Base-by-base conservation (phyloP, 1,140 invertebrate genomes). In the Bombus fervidus region DNA sequence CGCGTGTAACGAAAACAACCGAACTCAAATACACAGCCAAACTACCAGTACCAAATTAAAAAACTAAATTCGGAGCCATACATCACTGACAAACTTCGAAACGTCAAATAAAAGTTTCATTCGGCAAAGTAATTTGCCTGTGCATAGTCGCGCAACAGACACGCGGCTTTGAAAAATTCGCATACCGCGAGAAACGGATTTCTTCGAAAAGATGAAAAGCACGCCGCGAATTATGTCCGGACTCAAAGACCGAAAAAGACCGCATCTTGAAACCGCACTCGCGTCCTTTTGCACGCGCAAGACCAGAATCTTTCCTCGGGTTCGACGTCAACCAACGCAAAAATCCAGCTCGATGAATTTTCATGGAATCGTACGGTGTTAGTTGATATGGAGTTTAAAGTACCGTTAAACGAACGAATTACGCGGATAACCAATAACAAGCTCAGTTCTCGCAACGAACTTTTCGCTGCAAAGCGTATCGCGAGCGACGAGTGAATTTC, bases 181-280 rank as follows among this genome's bases (percentile, higher is more conserved):
- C 10, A 47, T 15, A 3, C 59, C 37, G 22, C 37, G 64, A 57
- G 82, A 22, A 78, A 37, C 22, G 41, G 37, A 59, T 22, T 66
- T 37, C 47, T 64, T 28, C 74, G 82, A 69, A 39, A 22, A 47
- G 34, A 57, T 64, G n/a, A 37, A 68, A 59, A 83, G 31, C 66
- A 31, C 12, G 43, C 31, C 43, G 68, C 69, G 82, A 57, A 87
- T 81, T 72, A 71, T 73, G 66, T 25, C 5, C 53, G 10, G 28
- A 28, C 12, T 53, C 59, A 59, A 85, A 43, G 71, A 22, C 6
- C 28, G 79, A 57, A 43, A 6, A 81, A 66, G 47, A 73, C 71
- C 71, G 71, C 47, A 25, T 9, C 34, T 57, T 18, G 64, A n/a
- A 62, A 68, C 74, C 72, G 62, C 59, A 25, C 37, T 83, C 73